Percentiles rank a stretch among this genome's conserved stretches.
Evolutionary conservation across 2,113 vertebrate genomes (phyloP).

Genomic region (Indicator indicator): DNA sequence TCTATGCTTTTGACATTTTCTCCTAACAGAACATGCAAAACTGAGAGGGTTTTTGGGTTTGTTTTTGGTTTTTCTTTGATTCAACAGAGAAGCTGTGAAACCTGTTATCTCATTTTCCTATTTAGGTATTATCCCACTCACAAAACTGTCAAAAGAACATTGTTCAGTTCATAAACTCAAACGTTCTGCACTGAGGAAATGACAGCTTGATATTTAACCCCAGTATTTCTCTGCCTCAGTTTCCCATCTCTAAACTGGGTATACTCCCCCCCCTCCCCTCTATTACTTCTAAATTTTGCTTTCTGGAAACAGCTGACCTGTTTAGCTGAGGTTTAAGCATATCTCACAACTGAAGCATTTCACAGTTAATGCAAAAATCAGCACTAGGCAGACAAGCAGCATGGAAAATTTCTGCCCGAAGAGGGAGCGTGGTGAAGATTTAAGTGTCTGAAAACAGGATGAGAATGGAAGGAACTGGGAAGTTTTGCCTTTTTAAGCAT

Average conservation of each 20-base stretch:
- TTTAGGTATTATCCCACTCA: conserved; percentile 53
- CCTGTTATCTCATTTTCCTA: conserved; percentile 26
- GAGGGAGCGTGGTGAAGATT: not conserved
- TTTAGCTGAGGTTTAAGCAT: not conserved
- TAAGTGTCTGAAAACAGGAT: not conserved
- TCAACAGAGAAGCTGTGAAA: conserved; percentile 36
- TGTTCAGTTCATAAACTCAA: conserved; percentile 20
- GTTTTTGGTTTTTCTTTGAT: not conserved
- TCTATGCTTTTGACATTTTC: not conserved
- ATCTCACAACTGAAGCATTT: not conserved
- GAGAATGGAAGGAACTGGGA: not conserved
- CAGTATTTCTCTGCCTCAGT: not conserved
- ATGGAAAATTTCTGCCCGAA: not conserved
- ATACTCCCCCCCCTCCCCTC: fast-evolving
- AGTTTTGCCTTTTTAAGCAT: not conserved
- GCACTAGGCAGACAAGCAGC: not conserved
- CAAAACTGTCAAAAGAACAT: conserved; percentile 50
- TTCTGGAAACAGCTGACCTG: not conserved
- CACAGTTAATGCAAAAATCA: not conserved
- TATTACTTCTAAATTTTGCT: not conserved
- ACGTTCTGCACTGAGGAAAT: not conserved
- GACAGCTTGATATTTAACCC: not conserved
- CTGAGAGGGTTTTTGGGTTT: not conserved
- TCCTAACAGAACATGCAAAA: not conserved
- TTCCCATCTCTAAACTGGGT: not conserved